Evolutionary conservation across 2,113 vertebrate genomes (phyloP), one percentile per base, ranked within the genome.

Genomic region (Bujurquina vittata): DNA sequence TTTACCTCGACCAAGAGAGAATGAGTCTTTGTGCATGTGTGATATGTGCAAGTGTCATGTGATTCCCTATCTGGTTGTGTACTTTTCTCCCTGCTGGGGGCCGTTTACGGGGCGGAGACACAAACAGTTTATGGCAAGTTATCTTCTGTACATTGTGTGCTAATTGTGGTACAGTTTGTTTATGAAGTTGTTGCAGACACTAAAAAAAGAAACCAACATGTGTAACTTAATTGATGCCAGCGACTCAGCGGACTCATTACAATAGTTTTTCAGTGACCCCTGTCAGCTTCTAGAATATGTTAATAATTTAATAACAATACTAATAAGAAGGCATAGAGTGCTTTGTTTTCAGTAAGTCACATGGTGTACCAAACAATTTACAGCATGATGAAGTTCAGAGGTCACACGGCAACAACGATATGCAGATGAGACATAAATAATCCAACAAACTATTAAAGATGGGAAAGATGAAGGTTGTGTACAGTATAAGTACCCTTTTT

Each of bases 11-110:
- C 31, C 33, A 14, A 58, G 37, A 81, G 63, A 84, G 77, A 88
- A 69, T 74, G 57, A 73, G 74, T 61, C 82, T 91, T 88, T 93
- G 90, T 92, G 60, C 40, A 31, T 72, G 57, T 88, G 83, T 92
- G 74, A 76, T 79, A 40, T 90, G 88, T 75, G 76, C 57, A 26
- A 29, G 55, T n/a, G 63, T 91, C 90, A 92, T 88, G 88, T 92
- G 90, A 89, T 86, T 80, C 59, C 37, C 62, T 87, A 84, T 91
- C 80, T 91, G 88, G 88, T 90, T 91, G 84, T 91, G 85, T 88
- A 73, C 84, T 82, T 83, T 89, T 80, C 84, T 88, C 77, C 78
- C 73, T 86, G 54, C 31, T 65, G 60, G 86, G 84, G 88, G 80
- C 77, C 88, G 26, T 87, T 75, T 35, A n/a, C 77, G 83, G 83